Evolutionary conservation across 2,888 invertebrate genomes (phyloP).

Genomic region (Strigamia transsilvanica): DNA sequence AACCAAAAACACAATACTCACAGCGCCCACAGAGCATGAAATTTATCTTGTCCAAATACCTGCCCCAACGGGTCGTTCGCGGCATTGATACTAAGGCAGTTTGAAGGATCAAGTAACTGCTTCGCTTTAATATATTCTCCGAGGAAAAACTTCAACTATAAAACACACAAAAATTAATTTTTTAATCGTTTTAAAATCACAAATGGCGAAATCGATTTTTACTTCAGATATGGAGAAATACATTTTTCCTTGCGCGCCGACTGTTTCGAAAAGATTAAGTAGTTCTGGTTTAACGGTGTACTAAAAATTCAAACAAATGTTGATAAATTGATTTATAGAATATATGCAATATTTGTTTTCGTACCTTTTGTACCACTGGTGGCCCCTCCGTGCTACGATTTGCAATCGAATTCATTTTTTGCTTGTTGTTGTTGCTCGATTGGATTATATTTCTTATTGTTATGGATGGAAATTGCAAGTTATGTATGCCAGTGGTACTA

Average conservation of each 20-base stretch:
- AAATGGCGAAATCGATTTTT: background rate
- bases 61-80: conserved; percentile 55
- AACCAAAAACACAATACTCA: conserved; percentile 53
- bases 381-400: background rate
- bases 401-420: no score
- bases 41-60: conserved; percentile 54
- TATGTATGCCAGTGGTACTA: no score
- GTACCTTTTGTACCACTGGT: conserved; percentile 11
- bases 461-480: no score
- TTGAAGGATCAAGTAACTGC: conserved; percentile 6
- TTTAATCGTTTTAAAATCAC: background rate
- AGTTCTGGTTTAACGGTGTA: conserved; percentile 42
- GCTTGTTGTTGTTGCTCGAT: no score
- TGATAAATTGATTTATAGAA: background rate
- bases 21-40: conserved; percentile 51
- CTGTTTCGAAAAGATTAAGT: background rate
- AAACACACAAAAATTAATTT: background rate
- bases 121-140: conserved; percentile 31
- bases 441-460: no score
- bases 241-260: conserved; percentile 27
- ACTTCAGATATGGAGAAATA: conserved; percentile 1
- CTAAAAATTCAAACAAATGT: background rate
- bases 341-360: background rate
- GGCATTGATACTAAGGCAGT: conserved; percentile 50
- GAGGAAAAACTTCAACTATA: conserved; percentile 17